These are phyloP conservation scores for Leptinotarsa texana DNA, from an alignment of 1,140 invertebrate genomes.

Conservation along the genomic window DNA sequence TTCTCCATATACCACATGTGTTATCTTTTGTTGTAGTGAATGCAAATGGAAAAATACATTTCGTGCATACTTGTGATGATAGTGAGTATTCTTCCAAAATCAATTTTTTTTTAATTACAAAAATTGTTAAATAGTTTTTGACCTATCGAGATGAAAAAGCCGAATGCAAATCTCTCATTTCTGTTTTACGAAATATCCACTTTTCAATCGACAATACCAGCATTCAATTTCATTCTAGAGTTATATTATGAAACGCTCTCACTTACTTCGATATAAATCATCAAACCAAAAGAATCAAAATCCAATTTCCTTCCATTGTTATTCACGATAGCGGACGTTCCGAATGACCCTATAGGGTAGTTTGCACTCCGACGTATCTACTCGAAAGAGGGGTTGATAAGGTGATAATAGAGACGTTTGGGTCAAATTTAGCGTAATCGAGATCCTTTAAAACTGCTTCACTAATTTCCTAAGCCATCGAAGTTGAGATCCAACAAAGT, in stretches of 20 bases:
- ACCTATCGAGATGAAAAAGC: too few species aligned
- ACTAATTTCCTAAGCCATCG: slow-evolving; percentile 34
- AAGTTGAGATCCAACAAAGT: slow-evolving; percentile 30
- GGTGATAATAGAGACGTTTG: slow-evolving; percentile 33
- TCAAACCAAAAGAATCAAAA: slow-evolving; percentile 6
- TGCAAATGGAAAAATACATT: too few species aligned
- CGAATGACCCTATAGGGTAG: slow-evolving; percentile 10
- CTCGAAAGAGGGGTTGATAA: slow-evolving; percentile 30
- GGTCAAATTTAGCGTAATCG: slow-evolving; percentile 44
- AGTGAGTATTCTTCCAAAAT: too few species aligned
- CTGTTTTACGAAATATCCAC: too few species aligned
- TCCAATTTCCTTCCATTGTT: slow-evolving; percentile 6
- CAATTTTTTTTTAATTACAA: too few species aligned
- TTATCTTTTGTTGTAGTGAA: too few species aligned
- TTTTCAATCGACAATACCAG: too few species aligned
- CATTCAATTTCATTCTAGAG: too few species aligned
- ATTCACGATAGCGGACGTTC: slow-evolving; percentile 12
- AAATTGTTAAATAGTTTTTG: too few species aligned
- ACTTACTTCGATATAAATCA: neutral
- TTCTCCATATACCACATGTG: too few species aligned
- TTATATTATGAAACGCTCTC: neutral
- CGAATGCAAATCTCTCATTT: too few species aligned
- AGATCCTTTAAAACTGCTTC: slow-evolving; percentile 34
- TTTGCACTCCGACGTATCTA: slow-evolving; percentile 21
- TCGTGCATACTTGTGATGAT: too few species aligned